These are phyloP conservation scores for Acromyrmex echinatior DNA, from an alignment of 1,140 invertebrate species.

Conservation along the genomic window DNA sequence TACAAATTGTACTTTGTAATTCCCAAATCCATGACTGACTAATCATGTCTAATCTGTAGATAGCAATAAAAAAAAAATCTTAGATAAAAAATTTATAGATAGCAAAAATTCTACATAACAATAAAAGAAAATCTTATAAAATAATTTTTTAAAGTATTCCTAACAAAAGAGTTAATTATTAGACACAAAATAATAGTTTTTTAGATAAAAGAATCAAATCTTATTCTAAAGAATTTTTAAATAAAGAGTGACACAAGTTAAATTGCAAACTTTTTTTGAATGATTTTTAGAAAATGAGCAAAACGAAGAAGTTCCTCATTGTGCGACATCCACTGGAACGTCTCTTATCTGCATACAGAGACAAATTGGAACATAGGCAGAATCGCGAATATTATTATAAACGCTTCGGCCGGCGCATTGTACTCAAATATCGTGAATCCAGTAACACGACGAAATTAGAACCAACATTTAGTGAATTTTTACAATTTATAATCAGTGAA, in stretches of 20 bases:
- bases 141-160: neutral
- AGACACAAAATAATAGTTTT: neutral
- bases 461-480: constrained; percentile 91
- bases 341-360: constrained; percentile 89
- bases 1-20: constrained; percentile 37
- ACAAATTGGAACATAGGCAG: constrained; percentile 88
- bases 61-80: neutral
- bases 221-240: neutral
- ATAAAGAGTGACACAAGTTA: neutral
- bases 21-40: neutral
- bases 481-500: constrained; percentile 87
- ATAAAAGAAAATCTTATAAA: neutral
- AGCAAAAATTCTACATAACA: neutral
- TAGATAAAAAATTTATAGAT: neutral
- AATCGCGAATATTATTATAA: constrained; percentile 84
- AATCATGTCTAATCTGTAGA: neutral
- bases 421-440: constrained; percentile 84
- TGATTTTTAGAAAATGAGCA: constrained; percentile 72
- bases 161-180: neutral
- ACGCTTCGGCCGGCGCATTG: constrained; percentile 82
- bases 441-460: constrained; percentile 78
- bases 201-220: neutral
- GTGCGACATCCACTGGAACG: constrained; percentile 90
- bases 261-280: neutral
- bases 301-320: constrained; percentile 83